Conservation (phyloP, 2,888 invertebrate genomes). For the Phengaris alcon region DNA sequence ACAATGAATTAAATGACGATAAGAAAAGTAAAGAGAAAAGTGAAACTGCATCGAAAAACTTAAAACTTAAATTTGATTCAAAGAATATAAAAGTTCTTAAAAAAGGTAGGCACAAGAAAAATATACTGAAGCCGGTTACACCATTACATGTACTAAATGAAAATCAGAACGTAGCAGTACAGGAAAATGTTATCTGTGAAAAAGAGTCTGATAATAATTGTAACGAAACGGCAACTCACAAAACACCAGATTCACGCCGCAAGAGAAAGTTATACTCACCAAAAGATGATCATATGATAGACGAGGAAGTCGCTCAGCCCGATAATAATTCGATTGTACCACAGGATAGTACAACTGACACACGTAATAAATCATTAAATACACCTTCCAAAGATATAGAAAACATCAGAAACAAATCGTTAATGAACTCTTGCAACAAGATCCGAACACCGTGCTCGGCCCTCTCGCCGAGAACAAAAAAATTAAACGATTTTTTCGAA, state of each 20-base stretch:
- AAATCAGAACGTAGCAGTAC: slow-evolving; percentile 40
- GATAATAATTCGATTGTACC: not conserved
- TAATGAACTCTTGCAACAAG: slow-evolving; percentile 44
- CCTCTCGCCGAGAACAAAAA: slow-evolving; percentile 52
- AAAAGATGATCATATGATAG: slow-evolving; percentile 49
- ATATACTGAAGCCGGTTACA: slow-evolving; percentile 37
- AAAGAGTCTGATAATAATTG: slow-evolving; percentile 30
- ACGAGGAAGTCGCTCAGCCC: slow-evolving; percentile 37
- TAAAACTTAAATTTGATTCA: slow-evolving; percentile 35
- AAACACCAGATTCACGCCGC: slow-evolving; percentile 42
- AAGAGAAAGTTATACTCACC: slow-evolving; percentile 68
- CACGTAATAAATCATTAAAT: slow-evolving; percentile 43
- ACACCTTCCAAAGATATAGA: slow-evolving; percentile 62
- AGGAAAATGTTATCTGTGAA: slow-evolving; percentile 29
- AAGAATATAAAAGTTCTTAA: slow-evolving; percentile 34
- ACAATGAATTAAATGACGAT: slow-evolving; percentile 17
- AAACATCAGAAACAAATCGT: slow-evolving; percentile 48
- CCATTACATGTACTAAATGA: slow-evolving; percentile 53
- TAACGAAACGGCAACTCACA: slow-evolving; percentile 26
- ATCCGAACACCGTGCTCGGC: slow-evolving; percentile 40
- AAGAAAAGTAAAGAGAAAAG: slow-evolving; percentile 11
- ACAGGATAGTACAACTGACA: not conserved
- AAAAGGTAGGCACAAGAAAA: slow-evolving; percentile 39
- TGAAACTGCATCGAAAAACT: slow-evolving; percentile 35
- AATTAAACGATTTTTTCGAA: slow-evolving; percentile 56